Percentiles rank a stretch among this genome's conserved stretches.
Evolutionary conservation across 2,888 invertebrate species (phyloP).

Genomic region (Hyppa rectilinea): DNA sequence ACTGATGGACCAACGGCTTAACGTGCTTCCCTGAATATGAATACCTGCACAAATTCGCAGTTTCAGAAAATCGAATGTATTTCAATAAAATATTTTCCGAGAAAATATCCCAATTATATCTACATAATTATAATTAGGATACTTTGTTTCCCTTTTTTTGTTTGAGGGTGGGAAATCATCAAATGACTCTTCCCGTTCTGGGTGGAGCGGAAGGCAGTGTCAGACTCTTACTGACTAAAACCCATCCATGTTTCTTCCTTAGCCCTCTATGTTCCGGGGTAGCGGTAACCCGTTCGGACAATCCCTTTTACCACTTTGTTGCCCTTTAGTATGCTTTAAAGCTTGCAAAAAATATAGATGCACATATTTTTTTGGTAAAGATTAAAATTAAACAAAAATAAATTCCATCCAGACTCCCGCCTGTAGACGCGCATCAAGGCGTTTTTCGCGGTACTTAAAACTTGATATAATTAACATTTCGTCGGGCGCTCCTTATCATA

Average conservation of each 20-base stretch:
- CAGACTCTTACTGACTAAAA: too few species aligned
- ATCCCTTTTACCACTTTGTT: too few species aligned
- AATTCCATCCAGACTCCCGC: background rate
- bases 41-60: background rate
- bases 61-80: background rate
- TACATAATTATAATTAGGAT: too few species aligned
- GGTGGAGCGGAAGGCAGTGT: too few species aligned
- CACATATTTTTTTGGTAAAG: background rate
- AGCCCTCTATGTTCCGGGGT: too few species aligned
- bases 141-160: too few species aligned
- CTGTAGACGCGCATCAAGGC: slow-evolving; percentile 35
- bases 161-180: too few species aligned
- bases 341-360: background rate
- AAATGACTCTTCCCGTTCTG: too few species aligned
- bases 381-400: slow-evolving; percentile 5
- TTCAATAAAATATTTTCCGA: slow-evolving; percentile 6
- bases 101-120: background rate
- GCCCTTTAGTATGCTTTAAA: background rate
- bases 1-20: too few species aligned
- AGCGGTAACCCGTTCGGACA: too few species aligned
- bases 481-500: slow-evolving; percentile 72
- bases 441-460: slow-evolving; percentile 68
- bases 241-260: too few species aligned
- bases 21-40: too few species aligned
- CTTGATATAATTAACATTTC: slow-evolving; percentile 79